phyloP scores from a whole-genome alignment of 1,140 invertebrate species.

The Paraescarpia echinospica region DNA sequence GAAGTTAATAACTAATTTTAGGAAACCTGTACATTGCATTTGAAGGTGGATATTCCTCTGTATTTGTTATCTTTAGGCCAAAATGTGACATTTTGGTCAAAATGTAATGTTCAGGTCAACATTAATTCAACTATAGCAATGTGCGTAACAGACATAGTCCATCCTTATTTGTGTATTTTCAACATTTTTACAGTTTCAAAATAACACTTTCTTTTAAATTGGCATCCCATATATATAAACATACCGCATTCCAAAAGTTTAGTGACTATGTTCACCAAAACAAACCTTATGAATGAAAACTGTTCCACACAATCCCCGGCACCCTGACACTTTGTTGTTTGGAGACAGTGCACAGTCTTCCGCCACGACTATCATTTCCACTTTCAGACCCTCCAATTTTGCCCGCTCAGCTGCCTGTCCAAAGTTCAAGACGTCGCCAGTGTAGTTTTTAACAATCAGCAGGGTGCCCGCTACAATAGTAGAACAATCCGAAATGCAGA shows the following conservation, averaged over 20 bases:
- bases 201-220: neutral
- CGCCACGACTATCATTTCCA: slow-evolving; percentile 69
- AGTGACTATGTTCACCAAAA: neutral
- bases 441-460: slow-evolving; percentile 81
- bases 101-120: too few relatives aligned
- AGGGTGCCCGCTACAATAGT: slow-evolving; percentile 63
- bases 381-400: slow-evolving; percentile 66
- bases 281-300: slow-evolving; percentile 61
- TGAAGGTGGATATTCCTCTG: too few relatives aligned
- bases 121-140: too few relatives aligned
- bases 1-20: too few relatives aligned
- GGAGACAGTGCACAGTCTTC: slow-evolving; percentile 72
- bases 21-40: too few relatives aligned
- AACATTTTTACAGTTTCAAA: too few relatives aligned
- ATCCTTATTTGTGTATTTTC: too few relatives aligned
- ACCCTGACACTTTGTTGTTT: slow-evolving; percentile 63
- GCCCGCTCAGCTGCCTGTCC: slow-evolving; percentile 78
- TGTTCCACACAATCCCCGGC: slow-evolving; percentile 75
- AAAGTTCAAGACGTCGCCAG: slow-evolving; percentile 84
- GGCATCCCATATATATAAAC: neutral
- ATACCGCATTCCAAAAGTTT: neutral
- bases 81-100: too few relatives aligned
- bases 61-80: too few relatives aligned
- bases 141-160: neutral
- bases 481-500: neutral